Evolutionary conservation across 2,888 invertebrate genomes (phyloP).

Genomic region (Dicyrtomina minuta): DNA sequence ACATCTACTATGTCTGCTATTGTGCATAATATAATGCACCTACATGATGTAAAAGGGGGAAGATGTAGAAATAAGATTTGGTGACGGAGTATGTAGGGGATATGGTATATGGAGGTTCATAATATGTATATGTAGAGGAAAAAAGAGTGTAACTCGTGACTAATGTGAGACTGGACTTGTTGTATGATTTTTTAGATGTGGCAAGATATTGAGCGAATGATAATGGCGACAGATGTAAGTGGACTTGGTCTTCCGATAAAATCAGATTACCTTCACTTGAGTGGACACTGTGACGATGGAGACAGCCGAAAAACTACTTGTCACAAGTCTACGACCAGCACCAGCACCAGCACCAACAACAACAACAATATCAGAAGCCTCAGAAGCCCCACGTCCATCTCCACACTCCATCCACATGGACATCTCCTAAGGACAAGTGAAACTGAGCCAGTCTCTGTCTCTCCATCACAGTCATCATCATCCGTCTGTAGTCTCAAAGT

Average conservation of each 20-base stretch:
- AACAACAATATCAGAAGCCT: neutral
- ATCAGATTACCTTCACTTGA: conserved; percentile 37
- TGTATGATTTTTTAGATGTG: conserved; percentile 30
- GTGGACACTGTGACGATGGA: conserved; percentile 24
- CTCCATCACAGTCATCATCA: conserved; percentile 5
- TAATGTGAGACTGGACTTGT: conserved; percentile 20
- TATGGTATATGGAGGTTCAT: too few species aligned
- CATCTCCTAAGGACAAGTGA: neutral
- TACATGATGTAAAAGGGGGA: too few species aligned
- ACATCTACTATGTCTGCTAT: too few species aligned
- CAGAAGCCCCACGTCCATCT: neutral
- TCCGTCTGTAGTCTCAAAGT: conserved; percentile 28
- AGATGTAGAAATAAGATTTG: too few species aligned
- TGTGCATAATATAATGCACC: too few species aligned
- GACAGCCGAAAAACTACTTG: conserved; percentile 23
- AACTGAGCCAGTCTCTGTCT: neutral
- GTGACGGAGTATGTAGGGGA: too few species aligned
- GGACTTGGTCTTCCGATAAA: conserved; percentile 42
- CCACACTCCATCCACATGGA: neutral
- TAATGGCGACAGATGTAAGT: conserved; percentile 47
- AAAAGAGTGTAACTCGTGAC: conserved; percentile 7
- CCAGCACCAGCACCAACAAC: neutral
- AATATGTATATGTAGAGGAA: neutral
- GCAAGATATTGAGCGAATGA: conserved; percentile 53
- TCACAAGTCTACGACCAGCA: conserved; percentile 11